Evolutionary conservation across 2,888 invertebrate genomes (phyloP).

Genomic region (Acronicta alni): DNA sequence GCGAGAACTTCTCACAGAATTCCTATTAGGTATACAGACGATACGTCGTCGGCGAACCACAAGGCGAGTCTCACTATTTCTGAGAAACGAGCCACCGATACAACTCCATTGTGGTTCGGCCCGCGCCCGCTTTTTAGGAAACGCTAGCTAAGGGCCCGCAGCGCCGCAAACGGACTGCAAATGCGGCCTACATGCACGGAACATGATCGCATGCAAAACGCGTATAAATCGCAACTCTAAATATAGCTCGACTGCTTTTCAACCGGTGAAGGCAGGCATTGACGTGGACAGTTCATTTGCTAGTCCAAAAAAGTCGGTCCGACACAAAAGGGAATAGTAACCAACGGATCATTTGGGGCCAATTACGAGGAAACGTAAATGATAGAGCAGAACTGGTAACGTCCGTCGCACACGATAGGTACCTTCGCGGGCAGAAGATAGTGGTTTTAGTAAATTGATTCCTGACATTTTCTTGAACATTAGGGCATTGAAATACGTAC

Average conservation of each 20-base stretch:
- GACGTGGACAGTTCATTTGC: conserved; percentile 42
- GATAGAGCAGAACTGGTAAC: conserved; percentile 29
- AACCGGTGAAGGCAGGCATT: conserved; percentile 26
- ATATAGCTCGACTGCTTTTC: conserved; percentile 43
- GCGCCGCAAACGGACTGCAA: conserved; percentile 27
- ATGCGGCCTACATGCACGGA: conserved; percentile 4
- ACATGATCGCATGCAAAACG: conserved; percentile 41
- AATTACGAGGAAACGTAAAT: conserved; percentile 43
- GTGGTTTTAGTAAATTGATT: neutral
- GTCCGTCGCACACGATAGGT: conserved; percentile 17
- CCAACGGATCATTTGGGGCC: conserved; percentile 45
- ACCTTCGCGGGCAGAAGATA: conserved; percentile 3
- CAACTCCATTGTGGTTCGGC: conserved; percentile 38
- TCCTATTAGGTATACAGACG: conserved; percentile 33
- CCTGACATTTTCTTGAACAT: neutral
- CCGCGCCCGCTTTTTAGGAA: conserved; percentile 40
- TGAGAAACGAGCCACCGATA: conserved; percentile 42
- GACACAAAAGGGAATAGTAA: conserved; percentile 39
- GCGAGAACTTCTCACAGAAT: conserved; percentile 17
- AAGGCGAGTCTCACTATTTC: conserved; percentile 34
- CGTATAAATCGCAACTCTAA: conserved; percentile 34
- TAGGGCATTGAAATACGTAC: too few relatives aligned
- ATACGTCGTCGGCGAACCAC: conserved; percentile 29
- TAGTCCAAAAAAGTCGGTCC: conserved; percentile 48
- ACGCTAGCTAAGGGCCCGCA: conserved; percentile 32